Evolutionary conservation across 2,113 vertebrate species (phyloP), one percentile per base, ranked within the genome.

Genomic region (Atractosteus spatula): DNA sequence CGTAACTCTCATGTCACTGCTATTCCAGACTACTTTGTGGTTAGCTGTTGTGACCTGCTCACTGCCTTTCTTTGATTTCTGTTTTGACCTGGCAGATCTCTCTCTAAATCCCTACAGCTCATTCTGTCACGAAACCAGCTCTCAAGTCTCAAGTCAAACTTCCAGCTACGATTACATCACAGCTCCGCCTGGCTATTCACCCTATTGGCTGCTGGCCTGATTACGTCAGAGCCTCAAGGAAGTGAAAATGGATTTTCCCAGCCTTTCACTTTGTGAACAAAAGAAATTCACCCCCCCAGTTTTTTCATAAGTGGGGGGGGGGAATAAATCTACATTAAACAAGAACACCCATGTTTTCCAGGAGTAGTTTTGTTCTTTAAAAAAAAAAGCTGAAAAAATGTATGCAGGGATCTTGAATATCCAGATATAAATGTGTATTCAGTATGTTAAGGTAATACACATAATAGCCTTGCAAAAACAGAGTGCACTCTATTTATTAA

Each of bases 101-200:
- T 51, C 81, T 42, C 68, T 75, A 79, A 85, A 81, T 59, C 82
- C 57, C 75, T 75, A 63, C 17, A 55, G 45, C 41, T 74, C 77
- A 76, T 72, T 84, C 78, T 89, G 80, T 75, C 70, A 70, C 72
- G 67, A 54, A 77, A 54, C 59, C 29, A 76, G 73, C 71, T 73
- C 81, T 74, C 75, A 72, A 65, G 4, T 80, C 71, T 89, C 81
- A 83, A 72, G 73, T 70, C 66, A 72, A 68, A 55, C 62, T 74
- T 74, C 56, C 56, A 59, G 45, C 11, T 5, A 78, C 66, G 74
- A 66, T 70, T 68, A 76, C 77, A 55, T 61, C 64, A 68, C 12
- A 70, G 78, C 41, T 43, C 77, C 69, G 4, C 89, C 90, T 83
- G 72, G 72, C 17, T 8, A 29, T 29, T 45, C 61, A 42, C 67